phyloP scores from a whole-genome alignment of 1,140 invertebrate genomes.

The Aplysia californica region DNA sequence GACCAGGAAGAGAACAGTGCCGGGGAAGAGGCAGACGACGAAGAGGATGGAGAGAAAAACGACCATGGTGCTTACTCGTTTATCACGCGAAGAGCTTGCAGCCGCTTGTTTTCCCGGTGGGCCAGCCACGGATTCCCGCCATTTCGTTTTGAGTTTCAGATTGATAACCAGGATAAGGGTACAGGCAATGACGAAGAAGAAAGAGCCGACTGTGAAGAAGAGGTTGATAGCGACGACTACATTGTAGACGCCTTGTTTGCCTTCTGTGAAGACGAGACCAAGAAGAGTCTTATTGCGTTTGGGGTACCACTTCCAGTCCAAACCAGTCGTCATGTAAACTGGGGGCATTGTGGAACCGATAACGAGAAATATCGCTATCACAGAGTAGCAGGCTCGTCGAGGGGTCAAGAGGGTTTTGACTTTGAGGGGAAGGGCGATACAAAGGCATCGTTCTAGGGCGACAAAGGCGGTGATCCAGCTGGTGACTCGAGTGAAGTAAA shows the following conservation, averaged over 20 bases:
- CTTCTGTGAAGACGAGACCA: background rate
- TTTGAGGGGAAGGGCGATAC: too few species aligned
- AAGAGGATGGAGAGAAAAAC: background rate
- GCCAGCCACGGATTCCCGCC: too few species aligned
- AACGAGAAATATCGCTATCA: background rate
- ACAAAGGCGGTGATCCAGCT: conserved; percentile 12
- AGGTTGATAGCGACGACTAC: background rate
- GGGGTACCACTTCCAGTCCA: background rate
- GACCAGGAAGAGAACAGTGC: background rate
- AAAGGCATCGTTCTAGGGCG: too few species aligned
- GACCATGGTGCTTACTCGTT: conserved; percentile 2
- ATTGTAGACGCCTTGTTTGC: background rate
- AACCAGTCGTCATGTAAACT: background rate
- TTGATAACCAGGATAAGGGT: background rate
- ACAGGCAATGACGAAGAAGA: background rate
- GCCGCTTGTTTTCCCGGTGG: too few species aligned
- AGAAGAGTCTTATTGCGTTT: background rate
- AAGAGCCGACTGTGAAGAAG: background rate
- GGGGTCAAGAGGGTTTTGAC: background rate
- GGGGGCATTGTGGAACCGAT: background rate
- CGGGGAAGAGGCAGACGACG: background rate
- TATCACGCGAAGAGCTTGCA: too few species aligned
- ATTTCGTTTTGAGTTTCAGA: background rate
- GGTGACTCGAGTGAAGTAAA: background rate
- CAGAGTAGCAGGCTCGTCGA: background rate